phyloP scores from a whole-genome alignment of 2,888 invertebrate genomes.

The Isoperla grammatica region DNA sequence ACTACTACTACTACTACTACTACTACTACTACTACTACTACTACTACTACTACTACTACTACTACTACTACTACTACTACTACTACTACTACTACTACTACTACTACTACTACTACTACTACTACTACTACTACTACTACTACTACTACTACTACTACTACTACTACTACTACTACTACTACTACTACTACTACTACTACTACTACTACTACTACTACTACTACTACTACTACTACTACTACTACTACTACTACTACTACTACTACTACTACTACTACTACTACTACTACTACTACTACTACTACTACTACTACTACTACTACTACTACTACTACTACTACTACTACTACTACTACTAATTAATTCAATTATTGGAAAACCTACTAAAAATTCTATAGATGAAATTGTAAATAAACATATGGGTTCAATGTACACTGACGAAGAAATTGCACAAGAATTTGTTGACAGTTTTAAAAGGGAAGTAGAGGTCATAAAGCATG shows the following conservation, averaged over 20 bases:
- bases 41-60: background rate
- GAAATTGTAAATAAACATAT: no score
- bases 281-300: constrained; percentile 12
- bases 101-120: constrained; percentile 6
- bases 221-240: constrained; percentile 12
- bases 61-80: background rate
- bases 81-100: background rate
- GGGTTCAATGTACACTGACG: no score
- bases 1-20: constrained; percentile 12
- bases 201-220: constrained; percentile 12
- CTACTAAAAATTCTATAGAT: no score
- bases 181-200: constrained; percentile 12
- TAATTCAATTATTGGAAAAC: no score
- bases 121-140: constrained; percentile 12
- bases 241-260: constrained; percentile 12
- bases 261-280: constrained; percentile 12
- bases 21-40: constrained; percentile 12
- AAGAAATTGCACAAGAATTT: no score
- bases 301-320: constrained; percentile 12
- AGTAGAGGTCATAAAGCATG: no score
- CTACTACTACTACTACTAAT: constrained; percentile 10
- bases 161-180: constrained; percentile 12
- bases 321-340: constrained; percentile 12
- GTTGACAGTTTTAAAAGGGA: no score
- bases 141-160: constrained; percentile 12